Evolutionary conservation across 2,113 vertebrate species (phyloP).

Genomic region (Carettochelys insculpta): DNA sequence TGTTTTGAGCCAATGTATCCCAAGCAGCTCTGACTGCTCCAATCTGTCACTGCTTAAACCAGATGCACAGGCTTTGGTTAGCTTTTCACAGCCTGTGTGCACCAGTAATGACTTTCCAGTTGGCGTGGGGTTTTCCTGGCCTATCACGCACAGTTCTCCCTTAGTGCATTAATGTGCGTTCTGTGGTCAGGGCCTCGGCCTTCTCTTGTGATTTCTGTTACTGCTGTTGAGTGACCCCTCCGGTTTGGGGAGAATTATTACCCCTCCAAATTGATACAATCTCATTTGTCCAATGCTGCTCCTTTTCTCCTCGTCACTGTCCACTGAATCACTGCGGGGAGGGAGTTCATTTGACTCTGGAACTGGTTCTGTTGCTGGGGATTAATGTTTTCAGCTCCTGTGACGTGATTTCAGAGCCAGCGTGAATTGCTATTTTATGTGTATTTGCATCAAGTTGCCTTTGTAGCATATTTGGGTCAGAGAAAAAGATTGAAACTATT

Average conservation of each 20-base stretch:
- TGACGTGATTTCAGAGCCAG: slow-evolving; percentile 58
- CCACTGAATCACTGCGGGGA: slow-evolving; percentile 59
- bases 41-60: slow-evolving; percentile 51
- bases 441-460: slow-evolving; percentile 61
- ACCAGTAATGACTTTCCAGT: slow-evolving; percentile 54
- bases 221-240: slow-evolving; percentile 65
- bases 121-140: slow-evolving; percentile 42
- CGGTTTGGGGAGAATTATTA: slow-evolving; percentile 59
- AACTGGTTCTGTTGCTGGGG: slow-evolving; percentile 76
- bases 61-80: background rate
- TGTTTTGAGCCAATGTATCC: slow-evolving; percentile 28
- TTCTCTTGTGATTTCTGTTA: slow-evolving; percentile 72
- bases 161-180: slow-evolving; percentile 58
- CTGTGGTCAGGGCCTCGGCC: background rate
- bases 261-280: slow-evolving; percentile 40
- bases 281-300: slow-evolving; percentile 27
- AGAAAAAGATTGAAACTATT: slow-evolving; percentile 39
- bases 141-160: slow-evolving; percentile 52
- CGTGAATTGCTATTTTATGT: slow-evolving; percentile 46
- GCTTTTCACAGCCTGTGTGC: slow-evolving; percentile 45
- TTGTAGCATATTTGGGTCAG: slow-evolving; percentile 64
- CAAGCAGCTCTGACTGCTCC: slow-evolving; percentile 32
- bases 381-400: slow-evolving; percentile 71
- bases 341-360: slow-evolving; percentile 61
- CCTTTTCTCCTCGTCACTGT: slow-evolving; percentile 23